Percentiles rank a stretch among this genome's conserved stretches.
Evolutionary conservation across 2,113 vertebrate species (phyloP).

Genomic region (Sinocyclocheilus anophthalmus): DNA sequence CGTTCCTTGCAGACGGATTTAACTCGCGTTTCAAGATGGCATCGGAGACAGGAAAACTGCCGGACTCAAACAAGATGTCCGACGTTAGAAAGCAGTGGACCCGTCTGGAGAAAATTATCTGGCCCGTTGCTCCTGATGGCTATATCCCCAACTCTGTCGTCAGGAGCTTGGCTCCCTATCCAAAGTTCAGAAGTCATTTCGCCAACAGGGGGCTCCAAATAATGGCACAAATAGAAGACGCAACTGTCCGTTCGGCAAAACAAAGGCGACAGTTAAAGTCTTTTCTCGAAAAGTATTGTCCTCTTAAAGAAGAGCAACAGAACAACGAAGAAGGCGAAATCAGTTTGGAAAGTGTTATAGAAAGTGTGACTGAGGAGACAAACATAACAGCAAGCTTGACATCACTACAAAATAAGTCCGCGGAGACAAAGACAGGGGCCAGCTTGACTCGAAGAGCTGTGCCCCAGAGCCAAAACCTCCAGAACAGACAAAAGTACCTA

Average conservation of each 20-base stretch:
- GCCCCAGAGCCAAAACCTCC: background rate
- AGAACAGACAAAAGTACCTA: background rate
- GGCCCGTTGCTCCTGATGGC: slow-evolving; percentile 3
- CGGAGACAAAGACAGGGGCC: background rate
- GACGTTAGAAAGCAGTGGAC: background rate
- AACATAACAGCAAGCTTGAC: background rate
- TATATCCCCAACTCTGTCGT: background rate
- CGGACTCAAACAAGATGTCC: background rate
- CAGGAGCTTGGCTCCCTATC: background rate
- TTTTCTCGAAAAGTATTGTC: background rate
- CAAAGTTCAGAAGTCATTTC: background rate
- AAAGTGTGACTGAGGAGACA: background rate
- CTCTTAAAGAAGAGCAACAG: background rate
- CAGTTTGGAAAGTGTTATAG: background rate
- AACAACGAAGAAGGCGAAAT: background rate
- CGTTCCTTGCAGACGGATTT: background rate
- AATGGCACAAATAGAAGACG: background rate
- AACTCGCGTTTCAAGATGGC: background rate
- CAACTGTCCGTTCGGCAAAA: no score
- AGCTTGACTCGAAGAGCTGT: background rate
- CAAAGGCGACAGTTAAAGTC: background rate
- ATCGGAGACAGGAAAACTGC: background rate
- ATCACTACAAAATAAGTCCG: background rate
- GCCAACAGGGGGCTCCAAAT: background rate
- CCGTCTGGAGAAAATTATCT: background rate